A percentile compares a stretch with the other conserved stretches of the same genome.
Evolutionary conservation across 1,140 invertebrate genomes (phyloP).

Genomic region (Trialeurodes vaporariorum): DNA sequence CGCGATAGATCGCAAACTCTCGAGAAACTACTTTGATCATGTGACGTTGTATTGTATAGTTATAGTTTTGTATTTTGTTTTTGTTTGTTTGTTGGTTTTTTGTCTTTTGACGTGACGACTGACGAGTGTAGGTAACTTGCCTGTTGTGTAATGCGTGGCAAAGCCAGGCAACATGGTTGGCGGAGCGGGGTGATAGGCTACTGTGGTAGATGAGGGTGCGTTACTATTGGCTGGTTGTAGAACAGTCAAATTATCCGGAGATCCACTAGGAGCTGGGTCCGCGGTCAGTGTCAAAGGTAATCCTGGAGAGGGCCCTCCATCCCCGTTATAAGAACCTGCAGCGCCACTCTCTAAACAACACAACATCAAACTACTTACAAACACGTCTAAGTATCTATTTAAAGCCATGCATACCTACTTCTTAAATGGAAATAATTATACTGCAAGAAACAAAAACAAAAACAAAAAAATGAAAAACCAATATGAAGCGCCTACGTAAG

Average conservation of each 20-base stretch:
- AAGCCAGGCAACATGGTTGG: slow-evolving; percentile 54
- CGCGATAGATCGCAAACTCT: too few species aligned
- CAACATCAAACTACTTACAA: slow-evolving; percentile 10
- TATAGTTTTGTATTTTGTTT: too few species aligned
- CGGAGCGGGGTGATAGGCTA: slow-evolving; percentile 36
- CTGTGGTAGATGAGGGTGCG: slow-evolving; percentile 38
- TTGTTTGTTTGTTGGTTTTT: too few species aligned
- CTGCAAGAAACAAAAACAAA: too few species aligned
- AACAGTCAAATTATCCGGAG: slow-evolving; percentile 33
- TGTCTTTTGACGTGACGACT: too few species aligned
- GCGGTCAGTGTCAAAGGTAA: slow-evolving; percentile 42
- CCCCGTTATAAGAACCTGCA: slow-evolving; percentile 12
- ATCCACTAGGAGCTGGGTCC: slow-evolving; percentile 37
- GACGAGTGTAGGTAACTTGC: slow-evolving; percentile 38
- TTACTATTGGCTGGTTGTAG: slow-evolving; percentile 41
- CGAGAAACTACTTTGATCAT: too few species aligned
- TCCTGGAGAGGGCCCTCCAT: slow-evolving; percentile 32
- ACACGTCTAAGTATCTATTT: slow-evolving; percentile 7
- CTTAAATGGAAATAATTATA: slow-evolving; percentile 1
- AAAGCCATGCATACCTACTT: slow-evolving; percentile 1
- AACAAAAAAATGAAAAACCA: too few species aligned
- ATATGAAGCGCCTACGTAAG: background rate
- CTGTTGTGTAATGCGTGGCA: slow-evolving; percentile 51
- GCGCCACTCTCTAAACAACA: slow-evolving; percentile 15
- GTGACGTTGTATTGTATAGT: too few species aligned